phyloP scores from a whole-genome alignment of 2,888 invertebrate species.

The Noctua fimbriata region DNA sequence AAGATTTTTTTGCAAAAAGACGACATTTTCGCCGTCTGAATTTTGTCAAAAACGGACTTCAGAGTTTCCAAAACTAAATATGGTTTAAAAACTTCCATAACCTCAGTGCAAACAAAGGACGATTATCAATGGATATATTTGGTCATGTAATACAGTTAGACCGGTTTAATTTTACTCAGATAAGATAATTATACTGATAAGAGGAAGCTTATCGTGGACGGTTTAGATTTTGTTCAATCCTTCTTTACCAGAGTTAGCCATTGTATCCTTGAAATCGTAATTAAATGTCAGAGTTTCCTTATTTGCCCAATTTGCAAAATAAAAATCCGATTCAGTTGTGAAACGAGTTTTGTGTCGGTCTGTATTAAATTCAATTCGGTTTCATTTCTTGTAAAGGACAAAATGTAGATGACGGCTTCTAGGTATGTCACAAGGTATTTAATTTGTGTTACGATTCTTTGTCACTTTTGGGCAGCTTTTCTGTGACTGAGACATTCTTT shows the following conservation, averaged over 20 bases:
- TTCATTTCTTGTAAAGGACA: slow-evolving; percentile 43
- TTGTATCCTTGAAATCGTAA: slow-evolving; percentile 62
- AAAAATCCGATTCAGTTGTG: slow-evolving; percentile 50
- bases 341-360: slow-evolving; percentile 50
- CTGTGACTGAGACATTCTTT: not conserved
- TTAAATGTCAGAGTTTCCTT: slow-evolving; percentile 62
- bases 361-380: slow-evolving; percentile 50
- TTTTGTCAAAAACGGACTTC: not conserved
- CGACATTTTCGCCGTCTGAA: not conserved
- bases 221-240: slow-evolving; percentile 70
- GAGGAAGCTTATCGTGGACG: slow-evolving; percentile 72
- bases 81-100: slow-evolving; percentile 25
- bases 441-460: slow-evolving; percentile 18
- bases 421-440: slow-evolving; percentile 13
- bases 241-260: slow-evolving; percentile 50
- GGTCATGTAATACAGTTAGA: slow-evolving; percentile 79
- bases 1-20: not conserved
- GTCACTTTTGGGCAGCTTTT: slow-evolving; percentile 22
- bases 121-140: slow-evolving; percentile 80
- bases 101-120: slow-evolving; percentile 20
- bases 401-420: slow-evolving; percentile 22
- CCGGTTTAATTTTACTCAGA: slow-evolving; percentile 83
- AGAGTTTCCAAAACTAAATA: not conserved
- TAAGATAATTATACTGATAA: slow-evolving; percentile 83
- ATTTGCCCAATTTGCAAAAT: slow-evolving; percentile 62